Percentiles rank a stretch among this genome's conserved stretches.
Conservation (phyloP, 2,113 vertebrate genomes). For the Erythrocercus mccallii region DNA sequence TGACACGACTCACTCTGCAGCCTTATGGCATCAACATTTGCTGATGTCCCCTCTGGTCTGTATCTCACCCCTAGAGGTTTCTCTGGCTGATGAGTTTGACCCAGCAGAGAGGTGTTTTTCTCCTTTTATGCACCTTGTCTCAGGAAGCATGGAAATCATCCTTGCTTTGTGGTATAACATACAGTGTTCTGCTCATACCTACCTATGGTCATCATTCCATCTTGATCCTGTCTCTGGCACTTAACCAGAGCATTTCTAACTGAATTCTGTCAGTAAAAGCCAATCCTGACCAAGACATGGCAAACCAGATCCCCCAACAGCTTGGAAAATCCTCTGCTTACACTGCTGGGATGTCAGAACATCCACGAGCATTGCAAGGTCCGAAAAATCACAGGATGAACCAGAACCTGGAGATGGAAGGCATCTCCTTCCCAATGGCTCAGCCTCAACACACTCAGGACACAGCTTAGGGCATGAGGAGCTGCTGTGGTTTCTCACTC, state of each 20-base stretch:
- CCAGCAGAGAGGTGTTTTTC: not conserved
- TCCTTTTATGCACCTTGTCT: not conserved
- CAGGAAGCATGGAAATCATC: not conserved
- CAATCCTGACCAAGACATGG: not conserved
- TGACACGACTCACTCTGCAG: not conserved
- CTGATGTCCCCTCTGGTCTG: not conserved
- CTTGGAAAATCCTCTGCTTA: not conserved
- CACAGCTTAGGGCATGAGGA: not conserved
- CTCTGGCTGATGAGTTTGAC: not conserved
- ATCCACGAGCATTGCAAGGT: not conserved
- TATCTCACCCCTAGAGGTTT: not conserved
- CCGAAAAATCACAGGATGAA: not conserved
- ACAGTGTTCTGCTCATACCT: not conserved
- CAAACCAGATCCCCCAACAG: not conserved
- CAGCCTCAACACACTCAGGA: not conserved
- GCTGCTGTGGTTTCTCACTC: constrained; percentile 27
- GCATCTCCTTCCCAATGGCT: not conserved
- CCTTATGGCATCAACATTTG: not conserved
- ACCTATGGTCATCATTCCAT: not conserved
- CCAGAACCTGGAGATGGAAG: not conserved
- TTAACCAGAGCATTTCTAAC: not conserved
- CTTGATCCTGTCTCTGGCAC: not conserved
- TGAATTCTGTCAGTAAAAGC: not conserved
- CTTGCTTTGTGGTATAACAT: not conserved
- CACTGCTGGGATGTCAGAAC: not conserved